Evolutionary conservation across 2,888 invertebrate genomes (phyloP), one percentile per base, ranked within the genome.

Genomic region (Leptogaster cylindrica): DNA sequence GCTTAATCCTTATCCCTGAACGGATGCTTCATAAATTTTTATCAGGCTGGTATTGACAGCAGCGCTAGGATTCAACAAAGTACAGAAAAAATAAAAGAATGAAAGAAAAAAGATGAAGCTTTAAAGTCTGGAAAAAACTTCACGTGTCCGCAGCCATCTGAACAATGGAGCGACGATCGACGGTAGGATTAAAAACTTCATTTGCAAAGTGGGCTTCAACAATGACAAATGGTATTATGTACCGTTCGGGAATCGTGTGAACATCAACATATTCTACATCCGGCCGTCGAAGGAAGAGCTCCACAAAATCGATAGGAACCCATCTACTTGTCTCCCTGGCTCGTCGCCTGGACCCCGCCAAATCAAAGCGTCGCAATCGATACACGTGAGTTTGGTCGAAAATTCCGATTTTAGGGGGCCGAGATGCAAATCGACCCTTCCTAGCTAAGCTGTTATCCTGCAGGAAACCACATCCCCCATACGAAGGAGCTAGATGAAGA

Each of bases 191-290:
- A 67, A 69, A 69, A 69, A 67, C 67, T 69, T 67, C 69, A 66
- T 67, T 67, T 69, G 69, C 66, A 66, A 67, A 69, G 69, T 69
- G 64, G 33, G 39, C 69, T 39, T 27, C 31, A 69, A 41, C 67
- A 67, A 67, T 69, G 65, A 67, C 69, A 69, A 69, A 69, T 69
- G 66, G 69, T 31, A 69, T 67, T 69, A 65, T 48, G 58, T 36
- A 27, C 16, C 44, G 44, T 52, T 48, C 46, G 20, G 23, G 44
- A 65, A 25, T 68, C 55, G 33, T 68, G 68, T 44, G 68, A 68
- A 68, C 33, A 55, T 44, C 41, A 65, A 46, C 68, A 65, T 55
- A 65, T 65, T 65, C 44, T 25, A 12, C 18, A 39, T 48, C 7
- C 36, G 20, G 33, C 58, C 36, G n/a, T 10, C 16, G 48, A 66